These are phyloP conservation scores for Barbus barbus DNA, from an alignment of 2,113 vertebrate genomes.

Conservation along the genomic window DNA sequence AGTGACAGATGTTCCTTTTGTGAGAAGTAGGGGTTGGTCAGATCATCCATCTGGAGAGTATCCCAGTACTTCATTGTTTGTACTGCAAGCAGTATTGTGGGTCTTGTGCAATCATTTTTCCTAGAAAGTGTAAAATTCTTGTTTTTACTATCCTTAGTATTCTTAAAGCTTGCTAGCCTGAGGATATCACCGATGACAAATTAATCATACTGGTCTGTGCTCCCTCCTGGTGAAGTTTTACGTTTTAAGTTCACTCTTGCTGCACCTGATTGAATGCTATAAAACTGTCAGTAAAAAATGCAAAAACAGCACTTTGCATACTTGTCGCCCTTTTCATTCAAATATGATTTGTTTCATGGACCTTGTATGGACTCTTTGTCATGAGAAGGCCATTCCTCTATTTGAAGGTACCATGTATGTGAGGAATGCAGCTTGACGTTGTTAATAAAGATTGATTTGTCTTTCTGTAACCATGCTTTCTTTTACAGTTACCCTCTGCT, in stretches of 20 bases:
- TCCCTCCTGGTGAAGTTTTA: neutral
- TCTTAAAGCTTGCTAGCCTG: no score
- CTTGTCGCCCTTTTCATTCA: neutral
- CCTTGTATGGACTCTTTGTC: neutral
- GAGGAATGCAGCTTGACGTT: neutral
- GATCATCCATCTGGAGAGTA: conserved; percentile 6
- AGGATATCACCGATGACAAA: neutral
- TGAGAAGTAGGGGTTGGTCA: neutral
- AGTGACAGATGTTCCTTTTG: conserved; percentile 23
- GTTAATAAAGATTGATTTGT: neutral
- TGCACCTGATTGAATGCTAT: neutral
- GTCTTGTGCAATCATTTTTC: neutral
- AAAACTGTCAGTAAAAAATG: conserved; percentile 3
- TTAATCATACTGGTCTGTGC: neutral
- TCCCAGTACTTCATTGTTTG: neutral
- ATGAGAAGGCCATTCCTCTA: neutral
- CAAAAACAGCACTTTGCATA: neutral
- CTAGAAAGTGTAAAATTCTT: neutral
- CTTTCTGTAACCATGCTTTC: neutral
- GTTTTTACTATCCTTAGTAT: no score
- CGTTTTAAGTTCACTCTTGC: neutral
- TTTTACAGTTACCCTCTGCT: conserved; percentile 85
- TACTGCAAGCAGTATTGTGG: neutral
- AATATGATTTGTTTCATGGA: neutral
- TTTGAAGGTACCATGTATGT: neutral